Evolutionary conservation across 1,140 invertebrate genomes (phyloP).

Genomic region (Belonocnema kinseyi): DNA sequence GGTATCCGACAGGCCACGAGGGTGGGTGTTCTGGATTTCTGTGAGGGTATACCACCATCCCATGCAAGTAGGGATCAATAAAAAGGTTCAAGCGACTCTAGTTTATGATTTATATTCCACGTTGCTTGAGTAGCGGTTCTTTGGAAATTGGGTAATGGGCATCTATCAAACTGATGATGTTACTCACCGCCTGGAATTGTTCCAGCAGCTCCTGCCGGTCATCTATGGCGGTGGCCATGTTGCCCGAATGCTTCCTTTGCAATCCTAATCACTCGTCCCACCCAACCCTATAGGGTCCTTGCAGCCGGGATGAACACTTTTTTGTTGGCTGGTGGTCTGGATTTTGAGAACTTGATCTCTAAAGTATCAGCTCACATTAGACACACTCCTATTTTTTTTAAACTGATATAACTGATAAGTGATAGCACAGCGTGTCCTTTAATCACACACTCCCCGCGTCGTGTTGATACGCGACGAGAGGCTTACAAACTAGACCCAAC

Average conservation of each 20-base stretch:
- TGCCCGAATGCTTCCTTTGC: conserved; percentile 43
- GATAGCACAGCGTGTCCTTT: conserved; percentile 15
- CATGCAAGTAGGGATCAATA: background rate
- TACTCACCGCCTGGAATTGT: conserved; percentile 70
- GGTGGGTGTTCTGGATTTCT: conserved; percentile 18
- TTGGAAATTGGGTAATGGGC: background rate
- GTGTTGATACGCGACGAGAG: conserved; percentile 20
- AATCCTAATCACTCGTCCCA: conserved; percentile 12
- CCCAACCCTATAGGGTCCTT: conserved; percentile 14
- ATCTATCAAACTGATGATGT: conserved; percentile 1
- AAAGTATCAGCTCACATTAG: background rate
- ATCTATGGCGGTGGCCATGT: conserved; percentile 73
- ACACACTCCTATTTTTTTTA: background rate
- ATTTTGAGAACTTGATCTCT: background rate
- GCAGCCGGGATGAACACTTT: background rate
- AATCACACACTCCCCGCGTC: conserved; percentile 15
- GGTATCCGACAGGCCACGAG: conserved; percentile 31
- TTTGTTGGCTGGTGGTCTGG: background rate
- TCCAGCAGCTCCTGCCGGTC: conserved; percentile 72
- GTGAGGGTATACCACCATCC: conserved; percentile 1
- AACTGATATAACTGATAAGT: background rate
- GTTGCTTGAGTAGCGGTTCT: background rate
- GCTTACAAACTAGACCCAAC: background rate
- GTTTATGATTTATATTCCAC: background rate
- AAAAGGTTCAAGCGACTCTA: background rate